phyloP scores from a whole-genome alignment of 2,797 vertebrate genomes.

The Siniperca obscura region DNA sequence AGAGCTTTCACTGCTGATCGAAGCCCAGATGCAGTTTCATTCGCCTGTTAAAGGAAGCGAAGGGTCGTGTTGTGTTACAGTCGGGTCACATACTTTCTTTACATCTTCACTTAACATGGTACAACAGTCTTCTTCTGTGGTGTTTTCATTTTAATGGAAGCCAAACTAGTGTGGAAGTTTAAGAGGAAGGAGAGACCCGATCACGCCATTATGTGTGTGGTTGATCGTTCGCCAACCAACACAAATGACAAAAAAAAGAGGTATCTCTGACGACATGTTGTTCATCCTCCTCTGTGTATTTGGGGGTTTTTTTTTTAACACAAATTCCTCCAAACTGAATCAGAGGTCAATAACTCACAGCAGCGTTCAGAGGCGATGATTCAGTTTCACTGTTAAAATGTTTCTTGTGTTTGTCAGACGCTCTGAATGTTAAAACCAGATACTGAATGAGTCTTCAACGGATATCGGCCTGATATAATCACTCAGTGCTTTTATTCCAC shows the following conservation, averaged over 20 bases:
- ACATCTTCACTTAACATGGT: constrained; percentile 38
- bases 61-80: constrained; percentile 62
- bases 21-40: constrained; percentile 59
- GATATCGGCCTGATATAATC: not conserved
- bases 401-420: constrained; percentile 62
- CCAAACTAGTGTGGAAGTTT: constrained; percentile 2
- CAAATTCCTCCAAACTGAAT: constrained; percentile 84
- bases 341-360: constrained; percentile 68
- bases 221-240: not conserved
- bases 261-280: constrained; percentile 73
- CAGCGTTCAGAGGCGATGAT: constrained; percentile 54
- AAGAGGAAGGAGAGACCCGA: not conserved
- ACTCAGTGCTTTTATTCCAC: not conserved
- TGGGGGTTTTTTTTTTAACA: constrained; percentile 53
- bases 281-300: constrained; percentile 40
- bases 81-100: constrained; percentile 57
- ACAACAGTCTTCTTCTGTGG: constrained; percentile 42
- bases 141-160: constrained; percentile 26
- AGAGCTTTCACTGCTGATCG: constrained; percentile 46
- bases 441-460: not conserved
- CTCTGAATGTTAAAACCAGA: constrained; percentile 50
- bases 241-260: not conserved
- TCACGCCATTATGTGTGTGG: not conserved
- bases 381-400: constrained; percentile 72
- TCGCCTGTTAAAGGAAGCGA: constrained; percentile 57